Evolutionary conservation across 1,140 invertebrate species (phyloP).

Genomic region (Drosophila teissieri): DNA sequence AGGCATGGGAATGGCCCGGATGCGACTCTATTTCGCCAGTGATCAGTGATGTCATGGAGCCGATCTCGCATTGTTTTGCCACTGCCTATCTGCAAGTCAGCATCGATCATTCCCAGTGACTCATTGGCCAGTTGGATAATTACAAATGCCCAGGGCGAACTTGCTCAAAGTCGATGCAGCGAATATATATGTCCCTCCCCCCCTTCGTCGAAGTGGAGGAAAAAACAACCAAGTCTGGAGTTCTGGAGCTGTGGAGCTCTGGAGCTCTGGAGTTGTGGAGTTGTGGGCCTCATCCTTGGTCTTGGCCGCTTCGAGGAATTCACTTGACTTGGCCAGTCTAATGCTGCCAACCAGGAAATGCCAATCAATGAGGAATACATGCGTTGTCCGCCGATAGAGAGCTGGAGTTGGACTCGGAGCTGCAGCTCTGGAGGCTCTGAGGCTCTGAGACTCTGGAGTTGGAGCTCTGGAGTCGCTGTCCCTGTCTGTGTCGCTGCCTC

Average conservation of each 20-base stretch:
- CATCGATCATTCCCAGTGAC: slow-evolving; percentile 46
- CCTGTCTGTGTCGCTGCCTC: slow-evolving; percentile 39
- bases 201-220: not conserved
- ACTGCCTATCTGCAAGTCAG: slow-evolving; percentile 68
- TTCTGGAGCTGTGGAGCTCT: slow-evolving; percentile 4
- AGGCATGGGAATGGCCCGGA: slow-evolving; percentile 63
- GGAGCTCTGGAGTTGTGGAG: slow-evolving; percentile 1
- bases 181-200: slow-evolving; percentile 4
- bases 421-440: not conserved
- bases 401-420: slow-evolving; percentile 4
- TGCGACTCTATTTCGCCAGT: slow-evolving; percentile 57
- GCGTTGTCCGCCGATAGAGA: slow-evolving; percentile 56
- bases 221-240: slow-evolving; percentile 13
- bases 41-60: slow-evolving; percentile 62
- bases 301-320: slow-evolving; percentile 69
- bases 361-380: slow-evolving; percentile 82
- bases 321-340: slow-evolving; percentile 78
- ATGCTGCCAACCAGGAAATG: slow-evolving; percentile 83
- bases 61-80: slow-evolving; percentile 34
- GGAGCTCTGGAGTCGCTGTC: slow-evolving; percentile 13
- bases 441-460: slow-evolving; percentile 6
- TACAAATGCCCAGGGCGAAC: slow-evolving; percentile 34
- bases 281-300: slow-evolving; percentile 48
- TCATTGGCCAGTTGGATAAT: slow-evolving; percentile 57
- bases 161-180: slow-evolving; percentile 17